phyloP scores from a whole-genome alignment of 1,140 invertebrate genomes.

The Atta cephalotes region DNA sequence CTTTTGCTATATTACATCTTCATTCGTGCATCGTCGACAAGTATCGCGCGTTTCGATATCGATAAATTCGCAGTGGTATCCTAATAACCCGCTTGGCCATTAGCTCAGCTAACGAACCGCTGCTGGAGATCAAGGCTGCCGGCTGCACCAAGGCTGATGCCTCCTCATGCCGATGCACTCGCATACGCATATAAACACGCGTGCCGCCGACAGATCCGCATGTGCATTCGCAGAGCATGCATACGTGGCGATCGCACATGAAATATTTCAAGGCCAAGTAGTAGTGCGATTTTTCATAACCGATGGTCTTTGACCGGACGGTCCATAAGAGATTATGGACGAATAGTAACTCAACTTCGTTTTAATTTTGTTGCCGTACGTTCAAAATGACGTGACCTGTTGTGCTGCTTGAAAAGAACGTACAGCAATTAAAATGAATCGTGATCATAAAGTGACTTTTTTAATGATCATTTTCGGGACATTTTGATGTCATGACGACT shows the following conservation, averaged over 20 bases:
- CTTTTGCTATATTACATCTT: not conserved
- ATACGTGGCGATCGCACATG: slow-evolving; percentile 37
- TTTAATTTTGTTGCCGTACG: not conserved
- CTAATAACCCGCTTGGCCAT: slow-evolving; percentile 66
- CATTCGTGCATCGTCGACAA: not conserved
- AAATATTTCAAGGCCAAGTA: slow-evolving; percentile 57
- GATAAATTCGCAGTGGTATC: slow-evolving; percentile 61
- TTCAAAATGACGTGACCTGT: no score
- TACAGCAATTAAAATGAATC: no score
- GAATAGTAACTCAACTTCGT: not conserved
- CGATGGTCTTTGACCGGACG: slow-evolving; percentile 37
- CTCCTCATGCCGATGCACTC: slow-evolving; percentile 51
- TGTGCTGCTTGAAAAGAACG: no score
- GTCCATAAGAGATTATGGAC: slow-evolving; percentile 29
- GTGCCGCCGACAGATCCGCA: not conserved
- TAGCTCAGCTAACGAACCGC: slow-evolving; percentile 66
- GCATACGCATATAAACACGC: slow-evolving; percentile 11
- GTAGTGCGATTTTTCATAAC: slow-evolving; percentile 37
- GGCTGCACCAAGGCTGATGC: slow-evolving; percentile 28
- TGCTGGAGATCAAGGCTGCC: slow-evolving; percentile 49
- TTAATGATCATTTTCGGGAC: no score
- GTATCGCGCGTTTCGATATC: slow-evolving; percentile 32
- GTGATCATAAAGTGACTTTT: no score
- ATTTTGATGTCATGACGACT: no score
- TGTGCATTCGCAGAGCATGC: not conserved